Conservation (phyloP, 1,140 invertebrate species). For the Lepidostoma basale region DNA sequence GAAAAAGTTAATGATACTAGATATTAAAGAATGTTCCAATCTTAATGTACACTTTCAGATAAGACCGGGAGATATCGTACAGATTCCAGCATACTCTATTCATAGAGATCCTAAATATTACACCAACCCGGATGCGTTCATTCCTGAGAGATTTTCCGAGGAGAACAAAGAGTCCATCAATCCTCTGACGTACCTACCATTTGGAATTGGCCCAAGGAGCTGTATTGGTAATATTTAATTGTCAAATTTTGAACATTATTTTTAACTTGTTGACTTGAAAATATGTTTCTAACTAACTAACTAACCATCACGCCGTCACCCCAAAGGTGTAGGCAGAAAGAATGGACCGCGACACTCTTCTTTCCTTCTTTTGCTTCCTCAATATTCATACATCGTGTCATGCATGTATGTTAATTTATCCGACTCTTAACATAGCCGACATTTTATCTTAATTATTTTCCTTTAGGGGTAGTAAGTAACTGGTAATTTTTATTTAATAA, state of each 20-base stretch:
- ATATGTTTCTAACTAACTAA: no score
- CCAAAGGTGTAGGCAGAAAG: no score
- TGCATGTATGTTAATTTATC: no score
- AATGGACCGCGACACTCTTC: no score
- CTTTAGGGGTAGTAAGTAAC: no score
- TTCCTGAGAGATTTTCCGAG: slow-evolving; percentile 65
- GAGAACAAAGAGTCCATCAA: slow-evolving; percentile 52
- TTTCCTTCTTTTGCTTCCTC: no score
- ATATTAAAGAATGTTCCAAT: neutral
- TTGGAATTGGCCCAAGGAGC: slow-evolving; percentile 64
- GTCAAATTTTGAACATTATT: neutral
- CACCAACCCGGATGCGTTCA: slow-evolving; percentile 65
- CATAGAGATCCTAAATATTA: slow-evolving; percentile 58
- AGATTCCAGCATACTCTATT: slow-evolving; percentile 31
- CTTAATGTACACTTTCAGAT: slow-evolving; percentile 16
- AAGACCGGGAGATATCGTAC: neutral
- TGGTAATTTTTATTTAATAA: no score
- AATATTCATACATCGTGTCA: no score
- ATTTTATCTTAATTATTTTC: no score
- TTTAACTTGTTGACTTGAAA: neutral
- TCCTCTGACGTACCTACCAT: slow-evolving; percentile 60
- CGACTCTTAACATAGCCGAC: no score
- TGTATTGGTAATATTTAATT: slow-evolving; percentile 61
- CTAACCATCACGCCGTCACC: no score
- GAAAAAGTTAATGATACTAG: neutral